Percentiles rank a stretch among this genome's conserved stretches.
Evolutionary conservation across 92 coral and sea anemone genomes (phyloP).

Genomic region (Muricea muricata): DNA sequence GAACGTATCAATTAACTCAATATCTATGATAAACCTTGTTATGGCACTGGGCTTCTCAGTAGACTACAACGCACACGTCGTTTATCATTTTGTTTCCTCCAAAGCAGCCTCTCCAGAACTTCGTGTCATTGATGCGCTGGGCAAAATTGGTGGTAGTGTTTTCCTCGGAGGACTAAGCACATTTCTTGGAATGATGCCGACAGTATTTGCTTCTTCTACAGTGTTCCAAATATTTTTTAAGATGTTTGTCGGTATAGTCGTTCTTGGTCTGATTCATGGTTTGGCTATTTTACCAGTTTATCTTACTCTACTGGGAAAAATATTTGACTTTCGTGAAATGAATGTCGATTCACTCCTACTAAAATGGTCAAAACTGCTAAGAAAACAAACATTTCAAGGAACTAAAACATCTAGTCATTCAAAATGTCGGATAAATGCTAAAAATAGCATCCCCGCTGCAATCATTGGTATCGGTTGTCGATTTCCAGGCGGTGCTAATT

Average conservation of each 20-base stretch:
- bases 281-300: conserved; percentile 46
- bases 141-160: conserved; percentile 70
- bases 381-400: background rate
- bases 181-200: conserved; percentile 52
- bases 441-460: conserved; percentile 14
- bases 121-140: conserved; percentile 67
- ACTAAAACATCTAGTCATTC: background rate
- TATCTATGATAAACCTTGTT: conserved; percentile 66
- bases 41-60: conserved; percentile 65
- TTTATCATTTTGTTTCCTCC: conserved; percentile 52
- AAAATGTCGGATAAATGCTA: background rate
- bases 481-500: conserved; percentile 55
- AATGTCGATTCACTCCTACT: background rate
- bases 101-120: conserved; percentile 49
- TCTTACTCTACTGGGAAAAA: conserved; percentile 39
- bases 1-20: conserved; percentile 67
- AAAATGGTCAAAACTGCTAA: background rate
- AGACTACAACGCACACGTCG: conserved; percentile 62
- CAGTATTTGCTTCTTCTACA: conserved; percentile 58
- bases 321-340: conserved; percentile 24
- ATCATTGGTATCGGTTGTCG: conserved; percentile 64
- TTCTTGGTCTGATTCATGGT: conserved; percentile 46
- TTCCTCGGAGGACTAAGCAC: conserved; percentile 64
- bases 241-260: conserved; percentile 51
- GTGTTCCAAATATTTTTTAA: conserved; percentile 42